These are phyloP conservation scores for Trissolcus brochymenae DNA, from an alignment of 2,888 invertebrate genomes.

Conservation along the genomic window DNA sequence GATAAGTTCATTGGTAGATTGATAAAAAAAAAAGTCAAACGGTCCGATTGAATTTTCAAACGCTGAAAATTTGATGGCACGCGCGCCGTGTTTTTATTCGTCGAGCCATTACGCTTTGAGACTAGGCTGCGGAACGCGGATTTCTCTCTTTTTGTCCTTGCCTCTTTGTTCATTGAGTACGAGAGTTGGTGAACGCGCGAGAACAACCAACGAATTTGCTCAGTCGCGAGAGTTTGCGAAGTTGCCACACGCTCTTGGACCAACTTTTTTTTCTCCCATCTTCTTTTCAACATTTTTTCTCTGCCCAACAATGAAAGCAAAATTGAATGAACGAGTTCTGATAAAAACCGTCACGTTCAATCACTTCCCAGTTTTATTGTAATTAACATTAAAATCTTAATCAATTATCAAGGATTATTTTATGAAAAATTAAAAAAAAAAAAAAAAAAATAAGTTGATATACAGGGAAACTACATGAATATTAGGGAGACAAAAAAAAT, in stretches of 20 bases:
- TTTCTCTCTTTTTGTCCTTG: slow-evolving; percentile 44
- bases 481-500: no score
- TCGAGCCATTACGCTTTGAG: slow-evolving; percentile 37
- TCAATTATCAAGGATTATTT: no score
- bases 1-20: no score
- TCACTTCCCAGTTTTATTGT: no score
- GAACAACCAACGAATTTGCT: slow-evolving; percentile 36
- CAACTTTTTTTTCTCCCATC: not conserved
- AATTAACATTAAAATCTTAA: no score
- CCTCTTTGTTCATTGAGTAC: slow-evolving; percentile 37
- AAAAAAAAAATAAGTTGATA: no score
- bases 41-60: no score
- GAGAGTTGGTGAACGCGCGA: slow-evolving; percentile 48
- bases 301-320: not conserved
- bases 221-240: slow-evolving; percentile 7
- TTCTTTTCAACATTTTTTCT: not conserved
- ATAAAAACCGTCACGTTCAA: no score
- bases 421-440: no score
- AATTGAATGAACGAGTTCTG: no score
- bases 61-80: slow-evolving; percentile 45
- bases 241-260: slow-evolving; percentile 3
- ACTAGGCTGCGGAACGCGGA: slow-evolving; percentile 38
- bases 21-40: no score
- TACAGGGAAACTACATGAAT: no score
- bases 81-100: slow-evolving; percentile 49